Percentiles rank a stretch among this genome's conserved stretches.
Conservation (phyloP, 2,888 invertebrate genomes). For the Mesopsocus fuscifrons region DNA sequence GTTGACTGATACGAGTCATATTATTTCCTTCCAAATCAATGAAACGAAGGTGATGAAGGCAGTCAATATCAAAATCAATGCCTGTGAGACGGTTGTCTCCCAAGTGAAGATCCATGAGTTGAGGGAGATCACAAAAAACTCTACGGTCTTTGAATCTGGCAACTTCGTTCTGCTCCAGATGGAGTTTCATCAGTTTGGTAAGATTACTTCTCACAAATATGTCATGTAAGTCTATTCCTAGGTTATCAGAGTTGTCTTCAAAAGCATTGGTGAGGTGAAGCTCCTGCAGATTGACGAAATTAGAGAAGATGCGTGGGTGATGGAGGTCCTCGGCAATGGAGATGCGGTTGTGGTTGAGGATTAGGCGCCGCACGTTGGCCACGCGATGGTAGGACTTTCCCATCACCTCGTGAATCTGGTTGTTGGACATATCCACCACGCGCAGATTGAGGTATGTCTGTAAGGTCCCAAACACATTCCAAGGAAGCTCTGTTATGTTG, state of each 20-base stretch:
- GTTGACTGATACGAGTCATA: conserved; percentile 33
- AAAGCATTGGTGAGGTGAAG: conserved; percentile 56
- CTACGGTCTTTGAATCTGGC: conserved; percentile 38
- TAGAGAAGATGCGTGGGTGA: conserved; percentile 49
- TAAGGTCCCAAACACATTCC: conserved; percentile 48
- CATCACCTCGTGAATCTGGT: conserved; percentile 45
- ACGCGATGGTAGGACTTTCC: conserved; percentile 60
- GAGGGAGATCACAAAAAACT: conserved; percentile 50
- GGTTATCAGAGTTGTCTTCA: conserved; percentile 37
- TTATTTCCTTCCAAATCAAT: conserved; percentile 49
- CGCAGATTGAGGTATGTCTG: conserved; percentile 35
- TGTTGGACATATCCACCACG: conserved; percentile 53
- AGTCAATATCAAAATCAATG: conserved; percentile 43
- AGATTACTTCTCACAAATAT: conserved; percentile 48
- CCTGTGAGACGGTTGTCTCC: conserved; percentile 43
- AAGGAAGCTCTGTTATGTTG: conserved; percentile 37
- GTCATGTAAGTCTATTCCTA: conserved; percentile 46
- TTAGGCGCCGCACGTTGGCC: conserved; percentile 40
- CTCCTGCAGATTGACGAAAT: conserved; percentile 44
- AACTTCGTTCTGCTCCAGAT: conserved; percentile 59
- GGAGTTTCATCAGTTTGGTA: conserved; percentile 43
- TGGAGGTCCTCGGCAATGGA: conserved; percentile 36
- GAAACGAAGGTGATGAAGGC: conserved; percentile 42
- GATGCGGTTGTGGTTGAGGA: conserved; percentile 51
- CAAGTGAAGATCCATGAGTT: conserved; percentile 43